Conservation (phyloP, 2,888 invertebrate species). For the Calliphora vomitoria region DNA sequence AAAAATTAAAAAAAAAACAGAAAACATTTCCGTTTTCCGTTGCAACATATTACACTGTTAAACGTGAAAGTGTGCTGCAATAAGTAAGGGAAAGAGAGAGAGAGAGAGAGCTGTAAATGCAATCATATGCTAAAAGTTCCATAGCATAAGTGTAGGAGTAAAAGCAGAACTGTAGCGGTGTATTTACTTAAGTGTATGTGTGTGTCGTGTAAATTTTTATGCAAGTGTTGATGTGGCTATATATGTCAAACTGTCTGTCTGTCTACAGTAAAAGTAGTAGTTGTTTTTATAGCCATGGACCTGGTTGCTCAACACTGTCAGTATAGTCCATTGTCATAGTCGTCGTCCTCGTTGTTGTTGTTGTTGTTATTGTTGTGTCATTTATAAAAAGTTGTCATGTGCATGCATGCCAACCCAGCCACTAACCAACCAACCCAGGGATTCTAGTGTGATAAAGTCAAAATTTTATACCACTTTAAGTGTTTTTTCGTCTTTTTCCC, state of each 20-base stretch:
- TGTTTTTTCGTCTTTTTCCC: slow-evolving; percentile 18
- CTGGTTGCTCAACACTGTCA: slow-evolving; percentile 20
- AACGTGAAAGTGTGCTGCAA: slow-evolving; percentile 4
- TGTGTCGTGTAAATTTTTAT: not conserved
- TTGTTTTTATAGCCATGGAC: not conserved
- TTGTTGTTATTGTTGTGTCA: slow-evolving; percentile 52
- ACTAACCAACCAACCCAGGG: slow-evolving; percentile 16
- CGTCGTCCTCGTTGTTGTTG: not conserved
- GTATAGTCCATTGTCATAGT: slow-evolving; percentile 17
- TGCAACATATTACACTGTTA: not conserved
- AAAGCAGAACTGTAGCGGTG: not conserved
- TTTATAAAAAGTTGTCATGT: slow-evolving; percentile 69
- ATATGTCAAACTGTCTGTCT: slow-evolving; percentile 25
- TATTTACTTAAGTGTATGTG: not conserved
- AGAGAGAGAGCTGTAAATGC: not conserved
- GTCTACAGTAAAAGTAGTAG: slow-evolving; percentile 6
- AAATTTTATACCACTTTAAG: slow-evolving; percentile 61
- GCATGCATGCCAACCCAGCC: slow-evolving; percentile 34
- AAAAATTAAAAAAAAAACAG: not conserved
- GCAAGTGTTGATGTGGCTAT: slow-evolving; percentile 3
- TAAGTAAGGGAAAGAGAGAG: not conserved
- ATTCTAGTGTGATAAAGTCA: slow-evolving; percentile 59
- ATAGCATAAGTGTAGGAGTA: not conserved
- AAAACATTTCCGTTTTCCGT: slow-evolving; percentile 52
- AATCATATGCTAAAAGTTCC: slow-evolving; percentile 7